Base-by-base conservation (phyloP, 2,797 vertebrate genomes). In the Chloroceryle inda region DNA sequence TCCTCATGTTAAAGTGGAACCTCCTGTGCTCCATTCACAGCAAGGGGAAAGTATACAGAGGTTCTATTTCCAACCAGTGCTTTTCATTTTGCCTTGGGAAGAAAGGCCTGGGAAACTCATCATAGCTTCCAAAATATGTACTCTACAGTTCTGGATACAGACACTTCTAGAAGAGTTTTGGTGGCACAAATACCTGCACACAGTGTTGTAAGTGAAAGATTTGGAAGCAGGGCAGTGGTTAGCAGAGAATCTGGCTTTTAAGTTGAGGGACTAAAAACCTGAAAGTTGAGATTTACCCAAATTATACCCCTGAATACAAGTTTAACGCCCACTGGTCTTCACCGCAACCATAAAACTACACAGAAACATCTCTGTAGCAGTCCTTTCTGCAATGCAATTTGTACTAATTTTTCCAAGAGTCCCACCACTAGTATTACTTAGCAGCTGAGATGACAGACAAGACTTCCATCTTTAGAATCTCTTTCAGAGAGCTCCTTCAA, bases 381-480 rank as follows among this genome's bases (percentile, higher is more conserved):
- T 66, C 42, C 45, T 93, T 71, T 88, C 77, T 91, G 88, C 63
- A 82, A 24, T 7, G 49, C 71, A 64, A 69, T 95, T 90, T 79
- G 15, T 85, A 50, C 72, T 89, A 79, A 93, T 74, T 94, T 95
- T 93, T 96, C 89, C 91, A 88, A 82, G 56, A 93, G 80, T 85
- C 77, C 64, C 9, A 22, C 84, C 75, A 83, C 89, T 87, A 24
- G 47, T 64, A 67, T 85, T 95, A 64, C 95, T 77, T 62, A 93
- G 61, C 83, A 92, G 90, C 67, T 83, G 90, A 96, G 93, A 93
- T 94, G 96, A 95, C 95, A 96, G 96, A 93, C 92, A 95, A 91
- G 77, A 42, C 77, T 93, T 93, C 95, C 92, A 93, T 89, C 86
- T 92, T 85, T 84, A 89, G 45, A 80, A 27, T 24, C 53, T 93